phyloP scores from a whole-genome alignment of 2,797 vertebrate species.

The Malacoctenus gilli region DNA sequence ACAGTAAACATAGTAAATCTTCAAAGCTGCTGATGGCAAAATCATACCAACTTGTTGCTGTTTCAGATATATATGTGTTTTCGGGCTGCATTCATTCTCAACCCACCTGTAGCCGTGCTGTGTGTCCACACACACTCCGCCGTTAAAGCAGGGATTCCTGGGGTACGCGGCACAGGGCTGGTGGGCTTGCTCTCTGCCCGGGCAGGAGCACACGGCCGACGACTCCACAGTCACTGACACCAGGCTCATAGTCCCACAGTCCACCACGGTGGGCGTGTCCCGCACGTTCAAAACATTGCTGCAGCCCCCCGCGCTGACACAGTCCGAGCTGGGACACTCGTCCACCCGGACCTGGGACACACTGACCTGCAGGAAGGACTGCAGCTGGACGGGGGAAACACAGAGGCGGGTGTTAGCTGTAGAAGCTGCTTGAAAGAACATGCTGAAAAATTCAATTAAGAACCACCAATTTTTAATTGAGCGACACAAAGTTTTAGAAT shows the following conservation, averaged over 20 bases:
- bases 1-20: too few species aligned
- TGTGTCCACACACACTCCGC: constrained; percentile 85
- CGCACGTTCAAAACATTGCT: constrained; percentile 71
- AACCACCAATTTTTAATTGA: too few species aligned
- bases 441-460: too few species aligned
- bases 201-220: constrained; percentile 77
- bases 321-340: constrained; percentile 81
- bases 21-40: too few species aligned
- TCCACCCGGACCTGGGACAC: constrained; percentile 84
- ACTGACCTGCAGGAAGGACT: constrained; percentile 83
- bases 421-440: too few species aligned
- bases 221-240: constrained; percentile 81
- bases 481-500: too few species aligned
- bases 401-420: background rate
- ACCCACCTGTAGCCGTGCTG: constrained; percentile 88
- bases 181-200: constrained; percentile 78
- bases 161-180: constrained; percentile 84
- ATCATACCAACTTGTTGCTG: too few species aligned
- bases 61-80: too few species aligned
- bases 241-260: constrained; percentile 82
- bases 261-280: constrained; percentile 80
- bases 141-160: constrained; percentile 87
- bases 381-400: constrained; percentile 75
- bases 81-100: too few species aligned
- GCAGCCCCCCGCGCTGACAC: constrained; percentile 74